Percentiles rank a stretch among this genome's conserved stretches.
phyloP scores from a whole-genome alignment of 2,888 invertebrate species.

The Mythimna ferrago region DNA sequence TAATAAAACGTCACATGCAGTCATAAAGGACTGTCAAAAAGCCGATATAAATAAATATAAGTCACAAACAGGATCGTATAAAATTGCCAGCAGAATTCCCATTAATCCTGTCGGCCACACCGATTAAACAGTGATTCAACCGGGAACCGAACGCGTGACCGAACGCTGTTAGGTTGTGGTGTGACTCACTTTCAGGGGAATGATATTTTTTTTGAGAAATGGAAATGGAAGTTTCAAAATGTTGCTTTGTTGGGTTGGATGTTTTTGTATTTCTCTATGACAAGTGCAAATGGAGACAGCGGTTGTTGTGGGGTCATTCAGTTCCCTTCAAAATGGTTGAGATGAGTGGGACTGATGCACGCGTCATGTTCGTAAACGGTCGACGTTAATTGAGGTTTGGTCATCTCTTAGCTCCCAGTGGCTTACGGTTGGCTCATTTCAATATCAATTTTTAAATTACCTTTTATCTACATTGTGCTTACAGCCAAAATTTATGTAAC shows the following conservation, averaged over 20 bases:
- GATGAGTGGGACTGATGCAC: too few species aligned
- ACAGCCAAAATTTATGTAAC: too few species aligned
- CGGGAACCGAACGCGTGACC: constrained; percentile 65
- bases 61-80: constrained; percentile 29
- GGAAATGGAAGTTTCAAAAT: constrained; percentile 2
- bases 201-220: constrained; percentile 5
- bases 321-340: too few species aligned
- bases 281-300: too few species aligned
- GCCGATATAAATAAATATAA: constrained; percentile 36
- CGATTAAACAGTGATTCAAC: constrained; percentile 64
- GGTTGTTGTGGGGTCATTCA: too few species aligned
- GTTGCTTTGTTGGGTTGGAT: background rate
- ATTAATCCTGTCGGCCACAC: constrained; percentile 53
- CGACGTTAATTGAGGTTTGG: too few species aligned
- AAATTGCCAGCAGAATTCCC: constrained; percentile 55
- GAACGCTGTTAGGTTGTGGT: constrained; percentile 55
- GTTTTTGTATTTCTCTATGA: background rate
- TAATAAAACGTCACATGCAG: constrained; percentile 23
- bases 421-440: too few species aligned
- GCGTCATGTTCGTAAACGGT: too few species aligned
- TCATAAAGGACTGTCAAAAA: constrained; percentile 38
- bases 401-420: too few species aligned
- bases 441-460: too few species aligned
- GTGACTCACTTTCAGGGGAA: constrained; percentile 46
- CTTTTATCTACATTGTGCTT: too few species aligned